Conservation (phyloP, 2,113 vertebrate species). For the Cettia cetti region DNA sequence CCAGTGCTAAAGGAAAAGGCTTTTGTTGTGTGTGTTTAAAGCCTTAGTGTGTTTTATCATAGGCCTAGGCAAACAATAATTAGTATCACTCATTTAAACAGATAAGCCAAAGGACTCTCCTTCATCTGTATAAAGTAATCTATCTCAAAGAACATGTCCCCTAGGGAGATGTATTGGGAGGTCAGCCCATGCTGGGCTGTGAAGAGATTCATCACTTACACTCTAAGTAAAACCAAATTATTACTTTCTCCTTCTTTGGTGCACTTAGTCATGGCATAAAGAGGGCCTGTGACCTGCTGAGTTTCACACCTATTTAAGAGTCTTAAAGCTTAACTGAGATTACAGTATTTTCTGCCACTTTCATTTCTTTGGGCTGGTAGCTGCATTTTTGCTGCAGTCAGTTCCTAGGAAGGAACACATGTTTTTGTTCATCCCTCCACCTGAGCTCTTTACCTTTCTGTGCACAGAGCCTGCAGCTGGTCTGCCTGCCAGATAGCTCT, state of each 20-base stretch:
- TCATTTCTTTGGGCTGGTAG: not conserved
- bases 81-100: not conserved
- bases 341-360: not conserved
- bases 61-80: not conserved
- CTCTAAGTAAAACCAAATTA: not conserved
- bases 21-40: not conserved
- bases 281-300: not conserved
- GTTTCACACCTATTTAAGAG: not conserved
- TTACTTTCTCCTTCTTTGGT: not conserved
- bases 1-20: not conserved
- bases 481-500: not conserved
- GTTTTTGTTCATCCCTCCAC: not conserved
- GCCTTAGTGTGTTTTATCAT: not conserved
- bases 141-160: not conserved
- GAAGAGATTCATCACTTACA: not conserved
- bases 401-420: not conserved
- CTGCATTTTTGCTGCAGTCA: not conserved
- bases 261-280: not conserved
- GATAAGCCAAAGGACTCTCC: not conserved
- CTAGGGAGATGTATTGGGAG: not conserved
- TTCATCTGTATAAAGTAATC: not conserved
- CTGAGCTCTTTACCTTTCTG: not conserved
- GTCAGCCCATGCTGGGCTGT: not conserved
- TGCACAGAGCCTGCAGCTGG: not conserved
- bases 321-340: not conserved